Base-by-base conservation (phyloP, 2,797 vertebrate genomes). In the Molossus molossus region DNA sequence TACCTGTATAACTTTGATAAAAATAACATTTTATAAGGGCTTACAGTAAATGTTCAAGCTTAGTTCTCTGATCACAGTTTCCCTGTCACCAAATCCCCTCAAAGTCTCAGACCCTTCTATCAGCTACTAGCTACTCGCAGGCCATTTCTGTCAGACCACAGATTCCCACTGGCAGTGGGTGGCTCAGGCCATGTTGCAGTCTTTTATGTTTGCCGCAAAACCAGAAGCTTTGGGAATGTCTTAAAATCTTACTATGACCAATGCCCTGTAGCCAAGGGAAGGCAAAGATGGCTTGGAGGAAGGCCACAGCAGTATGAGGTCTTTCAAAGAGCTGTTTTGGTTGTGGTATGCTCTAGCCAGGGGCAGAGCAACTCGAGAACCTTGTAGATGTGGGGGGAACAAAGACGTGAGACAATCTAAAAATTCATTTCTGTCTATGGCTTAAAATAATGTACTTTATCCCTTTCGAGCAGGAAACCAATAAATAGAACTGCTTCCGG, bases 11-110 rank as follows among this genome's bases (percentile, higher is more conserved):
- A 79, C 60, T 87, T 92, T 40, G 53, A 88, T 75, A 57, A 80
- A 87, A 88, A 65, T 29, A 65, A 65, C 29, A 6, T 69, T 91
- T 82, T 58, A 45, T 11, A 11, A 70, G 70, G 9, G 15, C 58
- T 88, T 81, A 45, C 1, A 62, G 14, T 76, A 94, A 89, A 67
- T 48, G 25, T 9, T 87, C 20, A 62, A 72, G 65, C 53, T 95
- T 60, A 37, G 53, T 86, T 85, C 60, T 95, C 70, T 86, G 48
- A 69, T 90, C 21, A 53, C 45, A 76, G 69, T 79, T 92, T 70
- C 72, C 75, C 48, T 83, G 67, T 91, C 69, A 58, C 40, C 82
- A 95, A 92, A 88, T 67, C 9, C 21, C 48, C 60, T 40, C 55
- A 86, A 75, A 65, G 87, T 76, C 90, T 80, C 76, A 90, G 55